phyloP scores from a whole-genome alignment of 1,140 invertebrate species.

The Diplogasteroides magnus region DNA sequence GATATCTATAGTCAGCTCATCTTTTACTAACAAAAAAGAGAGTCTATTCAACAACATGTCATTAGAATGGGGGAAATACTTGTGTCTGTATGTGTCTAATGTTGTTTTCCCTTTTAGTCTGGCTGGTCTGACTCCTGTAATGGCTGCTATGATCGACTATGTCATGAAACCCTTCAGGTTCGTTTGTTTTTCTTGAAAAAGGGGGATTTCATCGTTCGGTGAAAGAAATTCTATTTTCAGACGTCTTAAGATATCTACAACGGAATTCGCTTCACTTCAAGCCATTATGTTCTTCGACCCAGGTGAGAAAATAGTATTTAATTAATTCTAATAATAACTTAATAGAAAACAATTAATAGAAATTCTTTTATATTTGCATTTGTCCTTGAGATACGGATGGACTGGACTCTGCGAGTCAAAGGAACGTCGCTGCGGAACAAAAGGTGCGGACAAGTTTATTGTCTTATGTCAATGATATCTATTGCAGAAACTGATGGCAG shows the following conservation, averaged over 20 bases:
- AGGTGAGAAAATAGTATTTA: no score
- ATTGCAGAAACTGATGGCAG: conserved; percentile 38
- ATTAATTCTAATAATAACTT: not conserved
- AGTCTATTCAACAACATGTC: no score
- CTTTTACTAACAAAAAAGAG: no score
- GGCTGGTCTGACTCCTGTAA: conserved; percentile 49
- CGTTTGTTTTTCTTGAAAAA: not conserved
- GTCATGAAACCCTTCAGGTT: conserved; percentile 51
- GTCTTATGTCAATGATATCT: not conserved
- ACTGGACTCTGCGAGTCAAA: conserved; percentile 50
- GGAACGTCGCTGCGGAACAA: conserved; percentile 52
- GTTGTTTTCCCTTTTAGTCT: no score
- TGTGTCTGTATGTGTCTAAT: no score
- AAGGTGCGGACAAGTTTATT: conserved; percentile 2
- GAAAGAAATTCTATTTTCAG: conserved; percentile 32
- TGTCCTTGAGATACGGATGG: conserved; percentile 51
- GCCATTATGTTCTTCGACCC: conserved; percentile 56
- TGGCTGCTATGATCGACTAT: conserved; percentile 53
- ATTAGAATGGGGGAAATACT: no score
- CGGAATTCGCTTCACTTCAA: conserved; percentile 50
- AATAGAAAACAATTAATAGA: not conserved
- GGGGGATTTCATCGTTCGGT: not conserved
- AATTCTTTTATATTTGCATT: no score
- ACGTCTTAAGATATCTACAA: conserved; percentile 35
- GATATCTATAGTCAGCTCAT: no score